Conservation (phyloP, 2,888 invertebrate species). For the Pandemis cinnamomeana region DNA sequence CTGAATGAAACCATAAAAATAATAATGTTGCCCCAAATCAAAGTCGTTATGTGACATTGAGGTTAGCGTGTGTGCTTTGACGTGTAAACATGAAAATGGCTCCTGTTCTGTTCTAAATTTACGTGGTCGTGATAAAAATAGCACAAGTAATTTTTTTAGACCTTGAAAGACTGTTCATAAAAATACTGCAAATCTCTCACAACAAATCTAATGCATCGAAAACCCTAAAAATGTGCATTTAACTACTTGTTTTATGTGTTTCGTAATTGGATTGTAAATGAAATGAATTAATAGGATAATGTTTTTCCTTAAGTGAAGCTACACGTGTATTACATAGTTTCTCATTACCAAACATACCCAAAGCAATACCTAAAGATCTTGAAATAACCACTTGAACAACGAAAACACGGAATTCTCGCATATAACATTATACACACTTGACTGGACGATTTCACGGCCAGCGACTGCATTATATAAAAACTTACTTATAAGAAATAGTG, state of each 20-base stretch:
- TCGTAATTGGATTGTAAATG: too few relatives aligned
- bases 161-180: not conserved
- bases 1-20: conserved; percentile 6
- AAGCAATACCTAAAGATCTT: conserved; percentile 17
- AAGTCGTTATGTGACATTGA: conserved; percentile 23
- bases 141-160: not conserved
- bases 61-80: conserved; percentile 30
- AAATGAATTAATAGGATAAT: too few relatives aligned
- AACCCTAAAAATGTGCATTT: not conserved
- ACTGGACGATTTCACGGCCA: conserved; percentile 49
- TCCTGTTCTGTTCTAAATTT: conserved; percentile 25
- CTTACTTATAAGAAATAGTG: conserved; percentile 11
- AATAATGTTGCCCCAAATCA: conserved; percentile 5
- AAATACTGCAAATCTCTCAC: too few relatives aligned
- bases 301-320: too few relatives aligned
- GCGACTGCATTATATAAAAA: conserved; percentile 28
- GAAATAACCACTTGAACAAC: conserved; percentile 13
- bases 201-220: too few relatives aligned
- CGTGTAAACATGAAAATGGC: conserved; percentile 36
- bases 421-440: conserved; percentile 58
- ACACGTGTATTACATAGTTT: conserved; percentile 6
- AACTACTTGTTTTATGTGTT: too few relatives aligned
- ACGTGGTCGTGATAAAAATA: conserved; percentile 24
- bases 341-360: not conserved
- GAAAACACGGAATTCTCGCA: conserved; percentile 41